These are phyloP conservation scores for Carpatolechia fugitivella DNA, from an alignment of 2,888 invertebrate species.

Conservation along the genomic window DNA sequence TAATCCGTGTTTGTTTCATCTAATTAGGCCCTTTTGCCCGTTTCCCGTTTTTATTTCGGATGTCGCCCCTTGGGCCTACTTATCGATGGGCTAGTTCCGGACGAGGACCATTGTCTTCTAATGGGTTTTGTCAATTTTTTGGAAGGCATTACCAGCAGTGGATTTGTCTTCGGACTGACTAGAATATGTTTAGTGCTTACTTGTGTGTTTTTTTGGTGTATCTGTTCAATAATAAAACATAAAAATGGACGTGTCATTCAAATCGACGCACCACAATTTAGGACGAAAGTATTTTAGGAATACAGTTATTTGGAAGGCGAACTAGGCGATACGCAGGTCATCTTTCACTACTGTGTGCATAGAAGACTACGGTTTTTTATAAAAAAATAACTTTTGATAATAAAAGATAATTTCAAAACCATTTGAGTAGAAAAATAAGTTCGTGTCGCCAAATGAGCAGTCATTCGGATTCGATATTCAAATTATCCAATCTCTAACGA, in stretches of 20 bases:
- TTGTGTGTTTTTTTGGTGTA: too few relatives aligned
- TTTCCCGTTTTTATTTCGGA: constrained; percentile 52
- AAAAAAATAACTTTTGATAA: too few relatives aligned
- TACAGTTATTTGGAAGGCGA: too few relatives aligned
- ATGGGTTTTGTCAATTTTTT: constrained; percentile 6
- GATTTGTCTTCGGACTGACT: background rate
- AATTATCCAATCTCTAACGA: constrained; percentile 11
- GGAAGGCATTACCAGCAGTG: background rate
- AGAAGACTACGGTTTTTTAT: too few relatives aligned
- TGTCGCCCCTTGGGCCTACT: constrained; percentile 35
- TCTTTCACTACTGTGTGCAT: too few relatives aligned
- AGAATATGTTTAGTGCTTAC: too few relatives aligned
- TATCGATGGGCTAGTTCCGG: constrained; percentile 31
- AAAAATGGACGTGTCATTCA: too few relatives aligned
- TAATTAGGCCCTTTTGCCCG: constrained; percentile 58
- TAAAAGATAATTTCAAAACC: background rate
- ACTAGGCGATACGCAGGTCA: too few relatives aligned
- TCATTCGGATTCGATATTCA: constrained; percentile 12
- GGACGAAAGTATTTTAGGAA: too few relatives aligned
- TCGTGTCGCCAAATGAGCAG: constrained; percentile 4
- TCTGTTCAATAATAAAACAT: too few relatives aligned
- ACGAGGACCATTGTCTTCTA: constrained; percentile 11
- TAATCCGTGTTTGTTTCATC: constrained; percentile 61
- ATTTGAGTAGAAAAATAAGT: background rate
- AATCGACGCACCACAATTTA: too few relatives aligned